Base-by-base conservation (phyloP, 2,888 invertebrate genomes). In the Tineola bisselliella region DNA sequence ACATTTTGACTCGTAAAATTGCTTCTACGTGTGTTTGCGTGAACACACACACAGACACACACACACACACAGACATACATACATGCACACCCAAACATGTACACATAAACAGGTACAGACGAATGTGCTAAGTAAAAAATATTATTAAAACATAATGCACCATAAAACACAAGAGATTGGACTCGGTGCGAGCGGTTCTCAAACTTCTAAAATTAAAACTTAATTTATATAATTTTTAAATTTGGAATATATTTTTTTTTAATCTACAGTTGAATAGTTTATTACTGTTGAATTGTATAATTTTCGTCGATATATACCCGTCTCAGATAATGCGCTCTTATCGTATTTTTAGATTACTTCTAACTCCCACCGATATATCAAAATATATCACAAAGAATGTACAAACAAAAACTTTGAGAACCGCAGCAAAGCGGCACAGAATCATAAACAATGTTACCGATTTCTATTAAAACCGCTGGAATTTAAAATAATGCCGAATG, bases 111-210 rank as follows among this genome's bases (percentile, higher is more conserved):
- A 65, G 66, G 72, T 73, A 77, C 76, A 76, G 75, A 81, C 80
- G 76, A 77, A 81, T 80, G 84, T 83, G 84, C 83, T 84, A 84
- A 86, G 84, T 84, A 84, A 86, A 84, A 86, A 84, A 84, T 84
- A 84, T 83, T 82, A 84, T 84, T 84, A 81, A 79, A 76, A 74
- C 74, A 79, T 84, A 82, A 83, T 84, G 77, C 71, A 79, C 81
- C 80, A 83, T 87, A 84, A 84, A 84, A 84, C 81, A 83, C 80
- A 70, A 74, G 71, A 70, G 71, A 70, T 65, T 68, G 72, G n/a
- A 72, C 59, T 56, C 59, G 67, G 64, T 33, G 15, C 48, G 64
- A 64, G 66, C 63, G 82, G 59, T 76, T 78, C 81, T 73, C 82
- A 84, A 86, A 78, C 69, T 74, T 63, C 70, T 60, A 59, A 66